These are phyloP conservation scores for Sanderia malayensis DNA, from an alignment of 30 jellyfish, hydroid and myxozoan species.

Conservation along the genomic window DNA sequence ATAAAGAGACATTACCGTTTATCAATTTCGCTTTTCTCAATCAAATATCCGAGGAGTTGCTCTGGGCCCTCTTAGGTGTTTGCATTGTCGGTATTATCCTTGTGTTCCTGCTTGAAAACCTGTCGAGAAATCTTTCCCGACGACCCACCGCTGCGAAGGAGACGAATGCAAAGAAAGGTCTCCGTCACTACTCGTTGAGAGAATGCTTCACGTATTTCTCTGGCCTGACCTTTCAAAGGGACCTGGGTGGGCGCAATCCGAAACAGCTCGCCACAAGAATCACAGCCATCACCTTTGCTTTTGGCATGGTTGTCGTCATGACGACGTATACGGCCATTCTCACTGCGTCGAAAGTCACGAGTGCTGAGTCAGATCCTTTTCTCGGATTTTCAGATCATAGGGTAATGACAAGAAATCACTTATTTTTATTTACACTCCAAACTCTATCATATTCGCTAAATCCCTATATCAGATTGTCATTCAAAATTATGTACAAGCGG, in stretches of 20 bases:
- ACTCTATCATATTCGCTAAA: neutral
- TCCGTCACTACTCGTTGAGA: conserved; percentile 14
- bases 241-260: conserved; percentile 88
- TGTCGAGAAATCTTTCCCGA: neutral
- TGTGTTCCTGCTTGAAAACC: conserved; percentile 60
- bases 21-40: conserved; percentile 46
- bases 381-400: conserved; percentile 70
- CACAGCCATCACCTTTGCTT: conserved; percentile 77
- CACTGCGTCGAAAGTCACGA: conserved; percentile 75
- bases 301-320: conserved; percentile 80
- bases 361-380: conserved; percentile 39
- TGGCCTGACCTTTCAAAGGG: conserved; percentile 91
- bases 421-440: neutral
- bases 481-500: neutral
- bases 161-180: neutral
- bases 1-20: neutral
- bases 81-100: conserved; percentile 41
- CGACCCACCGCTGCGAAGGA: neutral
- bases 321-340: conserved; percentile 88
- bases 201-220: conserved; percentile 79
- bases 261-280: conserved; percentile 63
- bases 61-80: conserved; percentile 36
- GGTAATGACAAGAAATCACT: conserved; percentile 42
- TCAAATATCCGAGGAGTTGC: conserved; percentile 18
- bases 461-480: neutral